These are phyloP conservation scores for Hypotaenidia okinawae DNA, from an alignment of 2,797 vertebrate species.

Conservation along the genomic window DNA sequence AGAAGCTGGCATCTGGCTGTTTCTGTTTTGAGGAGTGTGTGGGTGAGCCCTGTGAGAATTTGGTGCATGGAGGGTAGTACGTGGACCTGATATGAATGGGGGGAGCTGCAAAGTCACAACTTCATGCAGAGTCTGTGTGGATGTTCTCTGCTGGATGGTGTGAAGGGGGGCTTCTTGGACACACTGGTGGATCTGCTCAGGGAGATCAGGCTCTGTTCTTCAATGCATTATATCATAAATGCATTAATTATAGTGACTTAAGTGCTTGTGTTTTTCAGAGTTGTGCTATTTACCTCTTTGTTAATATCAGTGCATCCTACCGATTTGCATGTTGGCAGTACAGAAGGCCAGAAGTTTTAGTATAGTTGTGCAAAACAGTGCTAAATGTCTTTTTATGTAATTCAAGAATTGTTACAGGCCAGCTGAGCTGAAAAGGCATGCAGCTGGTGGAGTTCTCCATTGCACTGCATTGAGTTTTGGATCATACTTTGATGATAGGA, in stretches of 20 bases:
- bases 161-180: background rate
- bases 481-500: background rate
- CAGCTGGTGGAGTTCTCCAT: background rate
- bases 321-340: accelerated
- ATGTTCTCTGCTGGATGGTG: background rate
- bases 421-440: background rate
- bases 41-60: background rate
- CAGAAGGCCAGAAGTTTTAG: background rate
- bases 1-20: background rate
- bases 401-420: background rate
- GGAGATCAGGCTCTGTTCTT: background rate
- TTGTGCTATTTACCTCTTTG: background rate
- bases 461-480: background rate
- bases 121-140: background rate
- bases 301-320: background rate
- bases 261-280: background rate
- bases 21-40: background rate
- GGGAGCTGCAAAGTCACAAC: background rate
- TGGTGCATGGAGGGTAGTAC: background rate
- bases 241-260: background rate
- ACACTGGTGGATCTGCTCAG: background rate
- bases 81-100: background rate
- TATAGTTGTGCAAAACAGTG: background rate
- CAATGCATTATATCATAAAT: background rate
- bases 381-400: background rate